Evolutionary conservation across 2,113 vertebrate species (phyloP).

Genomic region (Ceuthmochares aereus): DNA sequence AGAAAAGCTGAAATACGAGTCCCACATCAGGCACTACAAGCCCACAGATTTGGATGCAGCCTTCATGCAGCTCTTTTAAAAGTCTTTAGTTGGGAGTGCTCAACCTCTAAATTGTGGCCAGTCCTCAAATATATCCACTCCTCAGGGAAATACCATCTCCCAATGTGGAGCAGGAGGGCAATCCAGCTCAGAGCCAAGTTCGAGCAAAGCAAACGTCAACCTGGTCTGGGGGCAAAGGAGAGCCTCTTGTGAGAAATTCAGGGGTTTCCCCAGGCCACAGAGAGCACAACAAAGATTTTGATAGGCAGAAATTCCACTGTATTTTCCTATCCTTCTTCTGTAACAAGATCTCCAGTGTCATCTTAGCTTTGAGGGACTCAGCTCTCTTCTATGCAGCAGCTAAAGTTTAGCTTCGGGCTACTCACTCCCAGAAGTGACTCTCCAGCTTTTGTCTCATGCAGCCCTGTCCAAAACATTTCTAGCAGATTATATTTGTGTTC

Average conservation of each 20-base stretch:
- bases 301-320: neutral
- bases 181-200: neutral
- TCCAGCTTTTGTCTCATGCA: neutral
- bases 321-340: neutral
- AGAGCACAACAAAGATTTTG: neutral
- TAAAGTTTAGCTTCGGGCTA: neutral
- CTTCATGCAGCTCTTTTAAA: neutral
- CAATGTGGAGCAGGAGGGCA: neutral
- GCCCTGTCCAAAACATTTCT: neutral
- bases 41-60: neutral
- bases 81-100: rapidly evolving
- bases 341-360: neutral
- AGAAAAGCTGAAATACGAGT: neutral
- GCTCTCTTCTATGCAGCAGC: neutral
- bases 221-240: neutral
- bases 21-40: neutral
- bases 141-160: neutral
- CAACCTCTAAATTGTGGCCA: neutral
- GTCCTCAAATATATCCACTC: neutral
- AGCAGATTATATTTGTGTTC: neutral
- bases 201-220: neutral
- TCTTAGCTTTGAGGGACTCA: neutral
- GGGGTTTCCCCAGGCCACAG: neutral
- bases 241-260: neutral
- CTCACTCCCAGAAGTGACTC: neutral